A percentile compares a stretch with the other conserved stretches of the same genome.
phyloP scores from a whole-genome alignment of 1,140 invertebrate genomes.

The Drosophila kurseongensis region DNA sequence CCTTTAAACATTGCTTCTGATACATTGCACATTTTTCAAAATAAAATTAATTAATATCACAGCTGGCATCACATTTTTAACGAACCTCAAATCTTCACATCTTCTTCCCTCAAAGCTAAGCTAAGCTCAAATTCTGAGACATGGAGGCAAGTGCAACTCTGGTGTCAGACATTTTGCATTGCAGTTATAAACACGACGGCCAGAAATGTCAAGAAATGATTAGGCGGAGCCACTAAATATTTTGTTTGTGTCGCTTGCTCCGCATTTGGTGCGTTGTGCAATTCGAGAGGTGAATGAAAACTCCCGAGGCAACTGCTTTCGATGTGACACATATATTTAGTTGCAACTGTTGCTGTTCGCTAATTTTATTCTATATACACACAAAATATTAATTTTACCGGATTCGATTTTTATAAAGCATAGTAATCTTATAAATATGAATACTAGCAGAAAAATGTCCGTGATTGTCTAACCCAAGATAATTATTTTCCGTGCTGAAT shows the following conservation, averaged over 20 bases:
- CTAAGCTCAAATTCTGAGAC: slow-evolving; percentile 17
- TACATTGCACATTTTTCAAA: too few species aligned
- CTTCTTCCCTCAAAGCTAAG: slow-evolving; percentile 8
- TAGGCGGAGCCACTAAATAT: slow-evolving; percentile 61
- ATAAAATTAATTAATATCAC: too few species aligned
- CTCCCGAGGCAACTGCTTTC: slow-evolving; percentile 29
- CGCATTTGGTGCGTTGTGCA: slow-evolving; percentile 71
- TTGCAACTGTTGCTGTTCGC: slow-evolving; percentile 12
- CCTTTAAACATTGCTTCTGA: too few species aligned
- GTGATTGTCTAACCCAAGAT: too few species aligned
- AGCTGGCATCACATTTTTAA: slow-evolving; percentile 30
- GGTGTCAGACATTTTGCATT: slow-evolving; percentile 60
- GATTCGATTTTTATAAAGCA: too few species aligned
- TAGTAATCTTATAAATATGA: too few species aligned
- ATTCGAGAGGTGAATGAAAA: slow-evolving; percentile 36
- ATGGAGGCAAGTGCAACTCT: slow-evolving; percentile 34
- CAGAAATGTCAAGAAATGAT: slow-evolving; percentile 41
- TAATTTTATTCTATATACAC: too few species aligned
- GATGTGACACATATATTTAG: slow-evolving; percentile 57
- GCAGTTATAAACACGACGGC: slow-evolving; percentile 10
- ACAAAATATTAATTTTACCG: too few species aligned
- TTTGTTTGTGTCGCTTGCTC: slow-evolving; percentile 62
- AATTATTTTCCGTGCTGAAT: slow-evolving; percentile 6
- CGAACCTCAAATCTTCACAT: slow-evolving; percentile 38
- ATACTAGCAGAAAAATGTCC: too few species aligned